Evolutionary conservation across 2,113 vertebrate species (phyloP).

Genomic region (Melierax canorus): DNA sequence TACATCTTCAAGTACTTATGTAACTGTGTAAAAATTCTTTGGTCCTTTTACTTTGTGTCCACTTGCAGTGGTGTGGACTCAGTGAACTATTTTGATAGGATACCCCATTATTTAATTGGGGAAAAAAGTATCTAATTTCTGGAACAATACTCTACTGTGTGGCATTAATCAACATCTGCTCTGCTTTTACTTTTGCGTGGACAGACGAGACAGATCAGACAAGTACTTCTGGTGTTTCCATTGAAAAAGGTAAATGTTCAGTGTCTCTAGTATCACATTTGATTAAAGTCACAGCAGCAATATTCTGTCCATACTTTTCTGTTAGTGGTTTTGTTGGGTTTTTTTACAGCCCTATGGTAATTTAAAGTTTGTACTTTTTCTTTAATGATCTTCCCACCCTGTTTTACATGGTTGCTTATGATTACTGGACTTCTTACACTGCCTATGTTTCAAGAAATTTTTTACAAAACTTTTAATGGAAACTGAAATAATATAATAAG

Average conservation of each 20-base stretch:
- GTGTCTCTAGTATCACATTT: neutral
- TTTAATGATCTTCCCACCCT: neutral
- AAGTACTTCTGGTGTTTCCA: neutral
- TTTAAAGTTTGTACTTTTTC: neutral
- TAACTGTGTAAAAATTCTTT: neutral
- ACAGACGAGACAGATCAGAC: neutral
- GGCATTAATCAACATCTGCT: neutral
- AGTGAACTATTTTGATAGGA: neutral
- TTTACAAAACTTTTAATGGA: neutral
- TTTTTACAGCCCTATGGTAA: neutral
- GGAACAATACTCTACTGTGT: neutral
- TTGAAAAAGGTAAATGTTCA: neutral
- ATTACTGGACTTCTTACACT: neutral
- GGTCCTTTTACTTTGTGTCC: neutral
- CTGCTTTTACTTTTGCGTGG: neutral
- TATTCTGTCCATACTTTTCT: neutral
- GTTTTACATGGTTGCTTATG: neutral
- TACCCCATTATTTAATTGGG: neutral
- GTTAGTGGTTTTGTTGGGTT: neutral
- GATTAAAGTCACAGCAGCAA: neutral
- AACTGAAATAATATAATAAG: neutral
- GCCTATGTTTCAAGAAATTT: neutral
- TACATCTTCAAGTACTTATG: neutral
- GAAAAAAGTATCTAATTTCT: neutral
- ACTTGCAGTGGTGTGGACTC: neutral